These are phyloP conservation scores for Taenioides sp. DNA, from an alignment of 2,797 vertebrate species.

Conservation along the genomic window DNA sequence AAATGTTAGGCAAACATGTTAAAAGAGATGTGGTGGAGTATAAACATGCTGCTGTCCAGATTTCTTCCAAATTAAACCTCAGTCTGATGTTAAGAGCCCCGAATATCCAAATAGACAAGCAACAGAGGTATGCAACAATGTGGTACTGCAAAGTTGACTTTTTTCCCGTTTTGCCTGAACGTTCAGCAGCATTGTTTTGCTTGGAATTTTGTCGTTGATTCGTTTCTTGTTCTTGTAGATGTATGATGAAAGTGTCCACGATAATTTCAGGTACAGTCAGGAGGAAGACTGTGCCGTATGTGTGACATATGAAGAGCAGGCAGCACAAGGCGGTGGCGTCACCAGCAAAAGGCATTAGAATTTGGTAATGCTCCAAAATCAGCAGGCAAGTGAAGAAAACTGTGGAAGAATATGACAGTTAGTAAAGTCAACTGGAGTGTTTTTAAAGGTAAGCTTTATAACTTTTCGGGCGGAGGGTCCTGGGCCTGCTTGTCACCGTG, in stretches of 20 bases:
- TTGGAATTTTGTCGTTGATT: background rate
- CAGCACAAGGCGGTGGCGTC: conserved; percentile 75
- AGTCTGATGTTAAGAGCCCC: conserved; percentile 54
- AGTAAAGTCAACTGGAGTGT: background rate
- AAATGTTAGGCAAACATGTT: conserved; percentile 70
- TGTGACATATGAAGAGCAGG: conserved; percentile 77
- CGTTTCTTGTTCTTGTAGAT: conserved; percentile 28
- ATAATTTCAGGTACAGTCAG: conserved; percentile 70
- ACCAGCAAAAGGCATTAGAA: conserved; percentile 19
- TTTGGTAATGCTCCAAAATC: conserved; percentile 51
- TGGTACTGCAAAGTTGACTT: conserved; percentile 5
- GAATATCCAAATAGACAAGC: conserved; percentile 66
- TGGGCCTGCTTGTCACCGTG: too few species aligned
- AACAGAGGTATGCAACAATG: conserved; percentile 67
- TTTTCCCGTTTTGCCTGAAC: background rate
- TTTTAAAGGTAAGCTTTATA: background rate
- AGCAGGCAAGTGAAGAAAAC: conserved; percentile 69
- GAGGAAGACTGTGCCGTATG: conserved; percentile 70
- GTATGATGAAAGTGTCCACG: conserved; percentile 59
- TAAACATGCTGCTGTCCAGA: conserved; percentile 55
- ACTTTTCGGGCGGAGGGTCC: too few species aligned
- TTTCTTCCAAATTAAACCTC: conserved; percentile 54
- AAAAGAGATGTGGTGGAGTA: conserved; percentile 57
- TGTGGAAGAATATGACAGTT: conserved; percentile 31
- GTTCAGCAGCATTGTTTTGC: conserved; percentile 7